Conservation (phyloP, 2,797 vertebrate genomes). For the Pipistrellus pipistrellus region DNA sequence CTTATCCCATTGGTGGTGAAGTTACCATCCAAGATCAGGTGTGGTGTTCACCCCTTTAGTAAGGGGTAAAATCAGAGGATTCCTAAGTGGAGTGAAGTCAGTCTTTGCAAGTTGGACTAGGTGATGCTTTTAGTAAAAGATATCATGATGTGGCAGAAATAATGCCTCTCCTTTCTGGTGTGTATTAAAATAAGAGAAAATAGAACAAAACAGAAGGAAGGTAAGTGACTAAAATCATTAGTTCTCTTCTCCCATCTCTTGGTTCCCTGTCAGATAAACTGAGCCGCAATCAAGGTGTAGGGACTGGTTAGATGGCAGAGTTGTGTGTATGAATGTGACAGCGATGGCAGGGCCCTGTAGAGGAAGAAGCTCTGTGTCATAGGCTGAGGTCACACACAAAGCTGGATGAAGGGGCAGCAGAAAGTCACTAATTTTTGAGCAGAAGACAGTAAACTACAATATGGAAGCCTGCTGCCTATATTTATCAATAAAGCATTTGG, state of each 20-base stretch:
- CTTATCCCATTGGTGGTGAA: neutral
- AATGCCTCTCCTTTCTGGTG: neutral
- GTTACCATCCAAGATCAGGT: neutral
- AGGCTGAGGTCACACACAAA: no score
- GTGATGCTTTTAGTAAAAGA: neutral
- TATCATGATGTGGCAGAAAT: neutral
- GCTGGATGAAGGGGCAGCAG: neutral
- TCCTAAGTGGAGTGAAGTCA: neutral
- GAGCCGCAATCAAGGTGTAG: neutral
- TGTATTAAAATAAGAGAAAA: neutral
- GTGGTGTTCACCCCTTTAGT: neutral
- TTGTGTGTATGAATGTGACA: no score
- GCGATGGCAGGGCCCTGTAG: fast-evolving
- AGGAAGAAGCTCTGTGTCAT: fast-evolving
- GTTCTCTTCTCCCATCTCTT: neutral
- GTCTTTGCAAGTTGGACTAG: neutral
- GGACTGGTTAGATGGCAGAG: fast-evolving
- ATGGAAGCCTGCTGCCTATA: neutral
- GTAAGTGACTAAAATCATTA: neutral
- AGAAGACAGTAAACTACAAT: neutral
- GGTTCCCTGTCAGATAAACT: neutral
- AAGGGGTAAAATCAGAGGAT: neutral
- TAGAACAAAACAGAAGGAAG: neutral
- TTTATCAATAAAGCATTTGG: neutral
- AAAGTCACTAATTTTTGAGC: neutral